These are phyloP conservation scores for Bryconaethiops microstoma DNA, from an alignment of 2,797 vertebrate species.

Conservation along the genomic window DNA sequence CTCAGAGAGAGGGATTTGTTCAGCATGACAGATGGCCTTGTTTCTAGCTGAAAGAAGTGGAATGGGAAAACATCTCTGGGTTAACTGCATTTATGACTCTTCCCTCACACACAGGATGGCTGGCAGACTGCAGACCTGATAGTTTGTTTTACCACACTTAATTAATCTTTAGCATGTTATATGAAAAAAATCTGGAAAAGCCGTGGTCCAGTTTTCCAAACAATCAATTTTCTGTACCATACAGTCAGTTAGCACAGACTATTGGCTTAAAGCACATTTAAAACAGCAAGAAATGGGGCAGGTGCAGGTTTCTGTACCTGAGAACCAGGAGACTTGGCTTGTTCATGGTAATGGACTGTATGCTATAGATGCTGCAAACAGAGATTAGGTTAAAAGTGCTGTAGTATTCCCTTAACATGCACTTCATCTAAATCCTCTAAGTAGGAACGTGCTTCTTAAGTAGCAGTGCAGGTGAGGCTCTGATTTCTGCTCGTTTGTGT, in stretches of 20 bases:
- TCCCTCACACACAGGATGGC: not conserved
- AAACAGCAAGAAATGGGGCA: not conserved
- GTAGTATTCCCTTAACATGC: not conserved
- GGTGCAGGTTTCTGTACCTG: not conserved
- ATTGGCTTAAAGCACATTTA: not conserved
- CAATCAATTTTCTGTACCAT: not conserved
- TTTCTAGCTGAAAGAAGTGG: not conserved
- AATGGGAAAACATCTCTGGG: not conserved
- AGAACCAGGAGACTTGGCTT: not conserved
- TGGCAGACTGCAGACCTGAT: not conserved
- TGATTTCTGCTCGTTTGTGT: constrained; percentile 2
- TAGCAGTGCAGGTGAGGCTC: not conserved
- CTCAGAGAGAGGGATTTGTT: constrained; percentile 12
- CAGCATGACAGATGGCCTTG: constrained; percentile 13
- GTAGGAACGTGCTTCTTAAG: too few relatives aligned
- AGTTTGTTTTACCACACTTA: not conserved
- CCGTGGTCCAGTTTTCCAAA: not conserved
- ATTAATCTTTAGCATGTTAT: not conserved
- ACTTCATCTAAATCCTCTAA: constrained; percentile 24
- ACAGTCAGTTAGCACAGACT: not conserved
- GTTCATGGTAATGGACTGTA: not conserved
- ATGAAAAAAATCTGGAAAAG: not conserved
- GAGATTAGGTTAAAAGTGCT: not conserved
- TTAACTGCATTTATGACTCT: not conserved
- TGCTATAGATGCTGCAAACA: not conserved